Base-by-base conservation (phyloP, 1,140 invertebrate species). In the Diorhabda elongata region DNA sequence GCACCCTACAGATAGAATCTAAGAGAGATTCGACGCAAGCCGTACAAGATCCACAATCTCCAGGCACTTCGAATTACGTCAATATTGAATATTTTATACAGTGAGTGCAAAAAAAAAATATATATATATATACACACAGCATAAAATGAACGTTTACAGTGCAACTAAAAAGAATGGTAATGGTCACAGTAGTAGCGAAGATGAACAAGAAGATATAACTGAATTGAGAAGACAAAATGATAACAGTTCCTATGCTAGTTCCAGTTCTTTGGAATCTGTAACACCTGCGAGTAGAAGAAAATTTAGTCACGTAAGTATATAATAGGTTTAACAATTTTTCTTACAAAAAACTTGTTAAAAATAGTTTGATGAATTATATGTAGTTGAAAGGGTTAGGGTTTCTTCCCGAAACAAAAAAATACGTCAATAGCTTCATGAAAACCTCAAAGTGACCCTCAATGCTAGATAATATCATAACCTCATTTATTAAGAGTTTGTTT, bases 11-110 rank as follows among this genome's bases (percentile, higher is more conserved):
- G 58, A 75, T 84, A 63, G 79, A 79, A 4, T 78, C 77, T 44
- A 81, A 82, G 61, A 67, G 76, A 75, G 61, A 75, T 75, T 66
- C 76, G 66, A 79, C 83, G 73, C 72, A 79, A 68, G 80, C 78
- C 73, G 80, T 81, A 42, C 69, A 68, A 41, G 87, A 90, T 75
- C 90, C 90, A 44, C 91, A 92, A 80, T 89, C 89, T 57, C 89
- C 90, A 44, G 88, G 88, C 71, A 87, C 88, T 64, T 90, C 90
- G 70, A 95, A 94, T 83, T 95, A 94, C 83, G 92, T 94, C 79
- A 94, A 95, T 81, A 94, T 94, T 83, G 92, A 94, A 79, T 94
- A 93, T 80, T 94, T 94, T 76, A 88, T 94, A 77, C 87, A 91
- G 90, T 92, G 81, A 87, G 87, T 87, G 47, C 47, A 52, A 52